These are phyloP conservation scores for Hyperoodon ampullatus DNA, from an alignment of 2,113 vertebrate species.

Conservation along the genomic window DNA sequence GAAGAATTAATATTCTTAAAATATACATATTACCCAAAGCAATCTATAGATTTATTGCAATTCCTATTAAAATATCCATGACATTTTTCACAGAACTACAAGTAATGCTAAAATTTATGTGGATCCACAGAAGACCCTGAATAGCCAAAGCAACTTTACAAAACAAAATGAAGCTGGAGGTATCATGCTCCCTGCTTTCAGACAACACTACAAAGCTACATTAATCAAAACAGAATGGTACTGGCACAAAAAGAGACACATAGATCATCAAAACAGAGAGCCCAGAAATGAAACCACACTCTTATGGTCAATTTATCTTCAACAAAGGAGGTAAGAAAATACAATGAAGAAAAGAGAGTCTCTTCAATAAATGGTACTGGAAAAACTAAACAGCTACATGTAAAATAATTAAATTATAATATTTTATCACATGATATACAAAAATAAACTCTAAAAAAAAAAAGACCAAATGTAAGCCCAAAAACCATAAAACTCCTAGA, in stretches of 20 bases:
- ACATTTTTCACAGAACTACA: background rate
- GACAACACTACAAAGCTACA: background rate
- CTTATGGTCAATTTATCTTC: too few species aligned
- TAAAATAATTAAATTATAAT: background rate
- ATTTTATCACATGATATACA: background rate
- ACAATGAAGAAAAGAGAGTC: too few species aligned
- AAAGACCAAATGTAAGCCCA: background rate
- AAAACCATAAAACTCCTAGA: background rate
- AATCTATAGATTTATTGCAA: background rate
- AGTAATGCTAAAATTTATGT: background rate
- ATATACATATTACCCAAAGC: background rate
- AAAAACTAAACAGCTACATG: background rate
- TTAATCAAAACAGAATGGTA: background rate
- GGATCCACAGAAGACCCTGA: background rate
- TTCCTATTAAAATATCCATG: background rate
- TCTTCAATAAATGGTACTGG: too few species aligned
- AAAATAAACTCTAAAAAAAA: background rate
- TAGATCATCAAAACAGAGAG: background rate
- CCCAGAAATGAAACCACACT: background rate
- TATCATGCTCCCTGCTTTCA: background rate
- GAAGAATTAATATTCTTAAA: background rate
- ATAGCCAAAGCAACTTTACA: background rate
- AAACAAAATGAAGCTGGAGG: background rate
- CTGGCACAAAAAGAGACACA: background rate
- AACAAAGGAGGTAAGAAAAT: too few species aligned